A percentile compares a stretch with the other conserved stretches of the same genome.
These are phyloP conservation scores for Astreopora myriophthalma DNA, from an alignment of 64 coral and sea anemone genomes.

Conservation along the genomic window DNA sequence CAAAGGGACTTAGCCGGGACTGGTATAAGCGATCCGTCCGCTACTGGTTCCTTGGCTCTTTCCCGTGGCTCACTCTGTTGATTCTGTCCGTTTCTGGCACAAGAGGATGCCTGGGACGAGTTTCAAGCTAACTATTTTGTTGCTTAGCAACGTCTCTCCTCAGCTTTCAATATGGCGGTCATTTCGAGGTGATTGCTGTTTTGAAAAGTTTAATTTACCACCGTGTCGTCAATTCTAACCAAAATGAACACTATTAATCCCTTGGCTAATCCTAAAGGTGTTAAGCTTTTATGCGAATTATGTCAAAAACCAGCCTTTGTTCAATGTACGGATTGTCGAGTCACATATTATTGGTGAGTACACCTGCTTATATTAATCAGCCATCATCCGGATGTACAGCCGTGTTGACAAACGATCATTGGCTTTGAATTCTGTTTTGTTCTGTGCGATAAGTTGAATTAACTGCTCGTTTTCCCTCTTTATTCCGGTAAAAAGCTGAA, in stretches of 20 bases:
- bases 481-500: too few relatives aligned
- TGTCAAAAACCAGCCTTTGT: constrained; percentile 99
- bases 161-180: constrained; percentile 23
- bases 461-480: too few relatives aligned
- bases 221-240: not conserved
- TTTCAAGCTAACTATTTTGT: too few relatives aligned
- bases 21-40: too few relatives aligned
- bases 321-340: constrained; percentile 93
- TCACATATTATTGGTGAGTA: constrained; percentile 98
- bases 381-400: too few relatives aligned
- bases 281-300: constrained; percentile 96
- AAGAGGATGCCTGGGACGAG: not conserved
- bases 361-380: not conserved
- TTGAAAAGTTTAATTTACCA: not conserved
- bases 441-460: too few relatives aligned
- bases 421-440: too few relatives aligned
- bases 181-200: not conserved
- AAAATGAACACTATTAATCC: constrained; percentile 93
- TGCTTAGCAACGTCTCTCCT: not conserved
- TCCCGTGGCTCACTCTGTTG: too few relatives aligned
- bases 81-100: not conserved
- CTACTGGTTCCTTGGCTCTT: too few relatives aligned
- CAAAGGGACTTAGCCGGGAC: too few relatives aligned
- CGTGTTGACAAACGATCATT: too few relatives aligned
- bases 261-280: constrained; percentile 93